Conservation (phyloP, 2,888 invertebrate species). For the Hirtodrosophila duncani region DNA sequence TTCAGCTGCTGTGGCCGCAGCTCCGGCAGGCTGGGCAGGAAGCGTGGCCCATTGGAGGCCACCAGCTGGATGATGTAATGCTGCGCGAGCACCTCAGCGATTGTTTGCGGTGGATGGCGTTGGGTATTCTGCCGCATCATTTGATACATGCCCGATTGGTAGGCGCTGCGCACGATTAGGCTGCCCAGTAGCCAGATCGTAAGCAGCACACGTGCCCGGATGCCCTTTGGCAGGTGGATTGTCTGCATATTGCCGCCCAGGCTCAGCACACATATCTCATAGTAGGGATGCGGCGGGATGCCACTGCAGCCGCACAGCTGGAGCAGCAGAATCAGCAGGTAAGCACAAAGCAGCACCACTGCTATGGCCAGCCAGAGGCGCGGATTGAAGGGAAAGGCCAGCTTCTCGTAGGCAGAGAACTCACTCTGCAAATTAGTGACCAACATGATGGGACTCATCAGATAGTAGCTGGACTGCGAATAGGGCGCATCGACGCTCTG, state of each 20-base stretch:
- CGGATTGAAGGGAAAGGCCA: constrained; percentile 64
- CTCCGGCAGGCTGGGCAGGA: constrained; percentile 50
- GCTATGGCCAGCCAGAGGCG: constrained; percentile 54
- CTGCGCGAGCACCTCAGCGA: constrained; percentile 51
- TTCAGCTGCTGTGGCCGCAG: constrained; percentile 36
- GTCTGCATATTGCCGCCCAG: constrained; percentile 46
- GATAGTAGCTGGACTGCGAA: constrained; percentile 60
- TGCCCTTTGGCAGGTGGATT: constrained; percentile 40
- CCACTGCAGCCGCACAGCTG: constrained; percentile 6
- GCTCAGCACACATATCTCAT: constrained; percentile 47
- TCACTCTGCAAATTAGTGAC: constrained; percentile 60
- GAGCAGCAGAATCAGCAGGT: constrained; percentile 22
- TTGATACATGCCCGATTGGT: constrained; percentile 72
- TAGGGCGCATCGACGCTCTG: constrained; percentile 30
- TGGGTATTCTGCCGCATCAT: constrained; percentile 59
- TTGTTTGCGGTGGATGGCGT: constrained; percentile 62
- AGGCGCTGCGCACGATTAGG: constrained; percentile 64
- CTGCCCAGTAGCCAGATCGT: constrained; percentile 61
- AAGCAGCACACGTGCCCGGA: constrained; percentile 58
- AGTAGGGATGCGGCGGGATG: constrained; percentile 37
- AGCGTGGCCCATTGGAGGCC: constrained; percentile 42
- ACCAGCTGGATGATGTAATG: constrained; percentile 52
- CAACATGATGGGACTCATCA: constrained; percentile 60
- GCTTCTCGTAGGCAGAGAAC: constrained; percentile 59
- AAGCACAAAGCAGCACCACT: constrained; percentile 36